Percentiles rank a stretch among this genome's conserved stretches.
These are phyloP conservation scores for Mythimna impura DNA, from an alignment of 2,888 invertebrate species.

Conservation along the genomic window DNA sequence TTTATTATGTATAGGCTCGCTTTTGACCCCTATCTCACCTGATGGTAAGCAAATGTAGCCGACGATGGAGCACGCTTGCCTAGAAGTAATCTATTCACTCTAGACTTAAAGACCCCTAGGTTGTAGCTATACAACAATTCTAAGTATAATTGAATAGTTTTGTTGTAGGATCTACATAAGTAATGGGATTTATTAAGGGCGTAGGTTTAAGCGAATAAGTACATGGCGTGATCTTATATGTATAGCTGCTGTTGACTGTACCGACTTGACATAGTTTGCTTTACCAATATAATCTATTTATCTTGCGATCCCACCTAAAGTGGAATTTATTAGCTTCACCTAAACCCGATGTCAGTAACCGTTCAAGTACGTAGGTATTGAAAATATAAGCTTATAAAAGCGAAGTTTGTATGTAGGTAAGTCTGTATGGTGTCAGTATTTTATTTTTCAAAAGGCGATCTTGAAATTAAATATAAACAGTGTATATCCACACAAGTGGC, in stretches of 20 bases:
- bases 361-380: background rate
- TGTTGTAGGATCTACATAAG: background rate
- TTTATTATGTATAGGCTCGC: too few species aligned
- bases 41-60: too few species aligned
- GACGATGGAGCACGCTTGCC: too few species aligned
- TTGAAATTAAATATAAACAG: slow-evolving; percentile 14
- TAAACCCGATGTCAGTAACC: background rate
- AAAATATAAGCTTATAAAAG: background rate
- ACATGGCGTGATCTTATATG: background rate
- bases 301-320: slow-evolving; percentile 20
- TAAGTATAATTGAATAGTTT: background rate
- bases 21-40: too few species aligned
- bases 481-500: background rate
- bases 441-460: background rate
- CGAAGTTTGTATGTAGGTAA: background rate
- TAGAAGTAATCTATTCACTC: too few species aligned
- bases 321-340: slow-evolving; percentile 31
- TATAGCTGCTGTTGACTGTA: slow-evolving; percentile 4
- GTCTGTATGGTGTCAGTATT: background rate
- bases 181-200: background rate
- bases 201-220: background rate
- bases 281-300: slow-evolving; percentile 41
- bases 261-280: slow-evolving; percentile 29
- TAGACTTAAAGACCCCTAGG: too few species aligned
- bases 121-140: too few species aligned